These are phyloP conservation scores for Alexandromys fortis DNA, from an alignment of 2,113 vertebrate species.

Conservation along the genomic window DNA sequence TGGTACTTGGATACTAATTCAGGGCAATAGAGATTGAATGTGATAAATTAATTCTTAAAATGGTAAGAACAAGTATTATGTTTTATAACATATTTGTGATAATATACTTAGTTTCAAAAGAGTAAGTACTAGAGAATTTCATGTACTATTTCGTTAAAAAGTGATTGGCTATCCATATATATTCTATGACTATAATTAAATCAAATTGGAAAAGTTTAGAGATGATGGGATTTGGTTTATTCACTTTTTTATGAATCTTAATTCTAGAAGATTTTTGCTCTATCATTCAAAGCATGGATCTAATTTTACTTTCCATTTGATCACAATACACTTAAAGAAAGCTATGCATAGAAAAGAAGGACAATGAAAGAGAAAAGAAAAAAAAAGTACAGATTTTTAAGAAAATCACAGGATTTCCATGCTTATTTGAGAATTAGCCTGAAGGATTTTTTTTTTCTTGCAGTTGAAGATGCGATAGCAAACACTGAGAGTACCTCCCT, in stretches of 20 bases:
- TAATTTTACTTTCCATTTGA: constrained; percentile 39
- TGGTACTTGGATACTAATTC: too few relatives aligned
- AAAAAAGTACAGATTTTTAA: background rate
- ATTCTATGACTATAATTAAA: background rate
- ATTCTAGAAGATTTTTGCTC: background rate
- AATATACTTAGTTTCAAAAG: background rate
- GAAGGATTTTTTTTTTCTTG: background rate
- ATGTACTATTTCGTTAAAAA: background rate
- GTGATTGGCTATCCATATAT: background rate
- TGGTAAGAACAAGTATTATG: background rate
- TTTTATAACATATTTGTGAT: background rate
- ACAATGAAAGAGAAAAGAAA: background rate
- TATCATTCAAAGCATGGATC: background rate
- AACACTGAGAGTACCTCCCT: background rate
- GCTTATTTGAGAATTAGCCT: background rate
- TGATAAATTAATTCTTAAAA: background rate
- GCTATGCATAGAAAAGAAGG: background rate
- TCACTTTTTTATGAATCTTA: background rate
- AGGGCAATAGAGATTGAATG: background rate
- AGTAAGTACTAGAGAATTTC: background rate
- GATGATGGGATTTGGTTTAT: background rate
- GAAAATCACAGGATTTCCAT: background rate
- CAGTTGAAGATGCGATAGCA: background rate
- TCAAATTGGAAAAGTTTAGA: background rate
- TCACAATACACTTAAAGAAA: background rate